Conservation (phyloP, 2,888 invertebrate genomes). For the Yponomeuta sedellus region DNA sequence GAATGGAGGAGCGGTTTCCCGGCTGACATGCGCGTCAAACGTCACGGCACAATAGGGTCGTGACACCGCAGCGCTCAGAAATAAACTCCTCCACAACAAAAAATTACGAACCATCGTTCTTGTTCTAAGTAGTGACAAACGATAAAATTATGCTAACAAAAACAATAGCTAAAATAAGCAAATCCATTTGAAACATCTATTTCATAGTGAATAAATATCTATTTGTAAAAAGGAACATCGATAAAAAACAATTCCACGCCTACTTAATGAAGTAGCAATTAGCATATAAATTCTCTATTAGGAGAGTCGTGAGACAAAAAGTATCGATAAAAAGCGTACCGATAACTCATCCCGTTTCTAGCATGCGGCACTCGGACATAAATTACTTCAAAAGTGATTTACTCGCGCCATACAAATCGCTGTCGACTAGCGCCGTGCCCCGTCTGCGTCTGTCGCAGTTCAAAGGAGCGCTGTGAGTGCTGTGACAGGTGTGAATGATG, state of each 20-base stretch:
- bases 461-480: conserved; percentile 32
- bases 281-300: conserved; percentile 4
- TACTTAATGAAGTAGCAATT: conserved; percentile 4
- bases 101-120: background rate
- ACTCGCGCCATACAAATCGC: conserved; percentile 63
- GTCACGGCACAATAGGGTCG: conserved; percentile 9
- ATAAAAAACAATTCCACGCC: conserved; percentile 11
- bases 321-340: conserved; percentile 3
- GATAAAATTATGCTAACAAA: conserved; percentile 4
- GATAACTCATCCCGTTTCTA: conserved; percentile 7
- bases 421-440: conserved; percentile 55
- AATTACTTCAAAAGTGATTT: conserved; percentile 73
- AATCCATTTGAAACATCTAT: background rate
- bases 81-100: conserved; percentile 4
- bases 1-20: conserved; percentile 18
- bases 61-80: background rate
- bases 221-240: conserved; percentile 2
- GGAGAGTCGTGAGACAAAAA: background rate
- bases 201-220: background rate
- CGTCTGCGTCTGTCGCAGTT: conserved; percentile 49
- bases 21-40: conserved; percentile 19
- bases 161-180: conserved; percentile 1
- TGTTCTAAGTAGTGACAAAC: background rate
- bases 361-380: conserved; percentile 33
- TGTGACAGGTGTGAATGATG: conserved; percentile 60